Base-by-base conservation (phyloP, 2,888 invertebrate genomes). In the Dastarcus helophoroides region DNA sequence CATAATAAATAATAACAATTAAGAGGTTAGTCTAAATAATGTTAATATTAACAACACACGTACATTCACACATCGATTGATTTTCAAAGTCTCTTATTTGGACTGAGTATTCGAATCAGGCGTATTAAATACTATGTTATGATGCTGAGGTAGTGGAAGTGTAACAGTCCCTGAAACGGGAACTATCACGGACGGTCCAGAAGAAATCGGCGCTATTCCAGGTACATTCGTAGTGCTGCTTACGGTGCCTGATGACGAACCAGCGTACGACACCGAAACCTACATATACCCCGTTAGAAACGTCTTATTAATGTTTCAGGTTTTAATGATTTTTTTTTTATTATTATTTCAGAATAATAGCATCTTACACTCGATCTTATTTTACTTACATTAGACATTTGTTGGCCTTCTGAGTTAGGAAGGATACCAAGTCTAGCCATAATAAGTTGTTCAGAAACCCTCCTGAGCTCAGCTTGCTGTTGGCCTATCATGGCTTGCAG, bases 361-460 rank as follows among this genome's bases (percentile, higher is more conserved):
- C 10, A 8, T 10, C 10, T 26, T 10, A 8, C 22, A 8, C 3
- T 14, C 9, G 14, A 8, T 8, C 28, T 17, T 9, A 9, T 11
- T 15, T 3, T 4, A 30, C 32, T 41, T 42, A 37, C 38, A 29
- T 38, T 36, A 34, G 21, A 33, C 12, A 38, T n/a, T 37, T 48
- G 6, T 45, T 50, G 4, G 48, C 50, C 6, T 34, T 41, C 25
- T 43, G 44, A 7, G 19, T 6, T 19, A 6, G 63, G 68, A 17
- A 73, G 47, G 7, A 86, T 68, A 4, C 85, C 85, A 42, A 84
- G 78, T 48, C 82, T 71, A 1, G 86, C 82, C 57, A 89, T 74
- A 26, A 86, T 57, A 31, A 90, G 63, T 51, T 89, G 88, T 52
- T 89, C 86, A n/a, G 86, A 86, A 1, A 90, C 83, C 41, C 78